These are phyloP conservation scores for Spermophilus dauricus DNA, from an alignment of 2,113 vertebrate genomes.

Conservation along the genomic window DNA sequence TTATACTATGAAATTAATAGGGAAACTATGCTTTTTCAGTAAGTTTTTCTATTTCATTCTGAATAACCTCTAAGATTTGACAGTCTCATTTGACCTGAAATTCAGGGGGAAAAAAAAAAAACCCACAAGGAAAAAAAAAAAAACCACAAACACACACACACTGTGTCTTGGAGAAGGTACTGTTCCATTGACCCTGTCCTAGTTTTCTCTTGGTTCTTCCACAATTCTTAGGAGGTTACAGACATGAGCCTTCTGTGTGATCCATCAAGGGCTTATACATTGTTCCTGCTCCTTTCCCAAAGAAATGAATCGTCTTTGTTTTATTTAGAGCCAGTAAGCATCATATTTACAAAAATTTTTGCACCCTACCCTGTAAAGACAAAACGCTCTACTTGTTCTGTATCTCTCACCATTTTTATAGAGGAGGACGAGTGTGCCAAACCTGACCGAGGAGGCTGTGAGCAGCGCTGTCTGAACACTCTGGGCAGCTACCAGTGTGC, in stretches of 20 bases:
- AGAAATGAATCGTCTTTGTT: background rate
- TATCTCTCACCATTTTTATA: conserved; percentile 84
- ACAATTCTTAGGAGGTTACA: conserved; percentile 42
- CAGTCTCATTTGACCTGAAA: conserved; percentile 81
- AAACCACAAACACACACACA: background rate
- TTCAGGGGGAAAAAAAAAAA: conserved; percentile 46
- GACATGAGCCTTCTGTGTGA: conserved; percentile 37
- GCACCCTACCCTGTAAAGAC: background rate
- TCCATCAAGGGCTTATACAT: conserved; percentile 57
- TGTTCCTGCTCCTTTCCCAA: conserved; percentile 43
- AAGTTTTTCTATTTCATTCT: conserved; percentile 62
- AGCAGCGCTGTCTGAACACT: conserved; percentile 97
- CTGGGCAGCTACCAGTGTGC: conserved; percentile 97
- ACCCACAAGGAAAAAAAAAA: conserved; percentile 2
- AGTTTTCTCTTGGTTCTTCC: conserved; percentile 77
- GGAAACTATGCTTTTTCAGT: conserved; percentile 53
- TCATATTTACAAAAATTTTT: background rate
- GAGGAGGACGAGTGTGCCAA: conserved; percentile 99
- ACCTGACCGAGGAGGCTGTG: conserved; percentile 96
- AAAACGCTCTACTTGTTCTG: background rate
- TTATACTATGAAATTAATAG: conserved; percentile 36
- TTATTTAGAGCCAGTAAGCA: background rate
- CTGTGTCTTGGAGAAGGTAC: conserved; percentile 72
- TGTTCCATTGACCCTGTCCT: conserved; percentile 71
- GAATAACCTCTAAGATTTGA: conserved; percentile 79